phyloP scores from a whole-genome alignment of 2,113 vertebrate species.

The Rhynchomys soricoides region DNA sequence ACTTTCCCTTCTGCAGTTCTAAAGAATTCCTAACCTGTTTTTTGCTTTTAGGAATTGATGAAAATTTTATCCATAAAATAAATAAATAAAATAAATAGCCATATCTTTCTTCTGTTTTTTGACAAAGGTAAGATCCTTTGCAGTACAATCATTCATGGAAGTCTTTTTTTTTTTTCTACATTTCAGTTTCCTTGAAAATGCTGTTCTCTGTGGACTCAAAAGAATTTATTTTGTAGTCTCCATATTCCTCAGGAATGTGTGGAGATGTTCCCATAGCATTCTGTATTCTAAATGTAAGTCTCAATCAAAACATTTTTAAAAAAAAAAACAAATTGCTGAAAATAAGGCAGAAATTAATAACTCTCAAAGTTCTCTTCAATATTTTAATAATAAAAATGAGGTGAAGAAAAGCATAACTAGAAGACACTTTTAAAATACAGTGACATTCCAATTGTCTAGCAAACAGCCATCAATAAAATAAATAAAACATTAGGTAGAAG shows the following conservation, averaged over 20 bases:
- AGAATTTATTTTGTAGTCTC: not conserved
- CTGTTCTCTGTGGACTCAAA: not conserved
- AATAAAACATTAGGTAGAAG: conserved; percentile 40
- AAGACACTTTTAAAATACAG: not conserved
- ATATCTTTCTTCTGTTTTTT: not conserved
- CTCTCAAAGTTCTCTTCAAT: not conserved
- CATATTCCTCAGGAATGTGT: not conserved
- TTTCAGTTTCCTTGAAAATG: not conserved
- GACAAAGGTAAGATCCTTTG: not conserved
- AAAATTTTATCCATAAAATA: too few relatives aligned
- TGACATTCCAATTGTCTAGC: conserved; percentile 10
- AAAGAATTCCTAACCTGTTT: not conserved
- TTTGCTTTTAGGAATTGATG: not conserved
- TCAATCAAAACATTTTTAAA: not conserved
- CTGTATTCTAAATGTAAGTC: not conserved
- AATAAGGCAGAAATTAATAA: conserved; percentile 30
- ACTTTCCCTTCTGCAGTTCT: not conserved
- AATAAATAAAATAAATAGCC: too few relatives aligned
- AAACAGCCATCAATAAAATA: conserved; percentile 43
- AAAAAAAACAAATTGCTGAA: conserved; percentile 11
- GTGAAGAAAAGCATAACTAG: not conserved
- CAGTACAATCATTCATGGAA: not conserved
- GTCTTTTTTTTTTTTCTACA: not conserved
- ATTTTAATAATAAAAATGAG: not conserved
- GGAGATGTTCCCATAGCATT: not conserved